Percentiles rank a stretch among this genome's conserved stretches.
These are phyloP conservation scores for Peromyscus maniculatus DNA, from an alignment of 2,113 vertebrate genomes.

Conservation along the genomic window DNA sequence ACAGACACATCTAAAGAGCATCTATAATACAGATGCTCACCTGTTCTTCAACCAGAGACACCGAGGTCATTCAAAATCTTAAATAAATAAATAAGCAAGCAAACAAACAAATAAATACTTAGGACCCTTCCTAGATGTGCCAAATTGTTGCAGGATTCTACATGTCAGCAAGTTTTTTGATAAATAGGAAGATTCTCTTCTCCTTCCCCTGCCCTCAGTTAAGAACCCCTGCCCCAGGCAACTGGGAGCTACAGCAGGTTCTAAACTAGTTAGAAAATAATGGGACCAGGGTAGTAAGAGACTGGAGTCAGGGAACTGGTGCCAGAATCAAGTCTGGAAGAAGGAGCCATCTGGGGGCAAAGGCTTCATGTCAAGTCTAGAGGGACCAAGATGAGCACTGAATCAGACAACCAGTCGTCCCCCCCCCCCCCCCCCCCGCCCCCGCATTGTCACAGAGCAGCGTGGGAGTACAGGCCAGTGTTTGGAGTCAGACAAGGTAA, in stretches of 20 bases:
- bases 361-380: not conserved
- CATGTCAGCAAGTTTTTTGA: not conserved
- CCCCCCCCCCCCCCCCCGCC: rapidly evolving
- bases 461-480: not conserved
- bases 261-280: not conserved
- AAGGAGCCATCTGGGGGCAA: not conserved
- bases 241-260: not conserved
- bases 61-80: not conserved
- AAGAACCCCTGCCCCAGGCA: not conserved
- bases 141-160: not conserved
- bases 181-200: not conserved
- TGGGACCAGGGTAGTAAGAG: not conserved
- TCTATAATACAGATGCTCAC: not conserved
- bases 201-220: not conserved
- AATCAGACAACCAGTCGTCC: not conserved
- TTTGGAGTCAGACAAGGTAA: not conserved
- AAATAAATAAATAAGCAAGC: not conserved
- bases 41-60: not conserved
- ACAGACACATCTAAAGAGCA: not conserved
- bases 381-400: not conserved
- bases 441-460: not conserved
- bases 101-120: not conserved
- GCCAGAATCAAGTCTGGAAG: not conserved
- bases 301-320: not conserved
- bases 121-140: not conserved